Conservation (phyloP, 2,113 vertebrate species). For the Natator depressus region DNA sequence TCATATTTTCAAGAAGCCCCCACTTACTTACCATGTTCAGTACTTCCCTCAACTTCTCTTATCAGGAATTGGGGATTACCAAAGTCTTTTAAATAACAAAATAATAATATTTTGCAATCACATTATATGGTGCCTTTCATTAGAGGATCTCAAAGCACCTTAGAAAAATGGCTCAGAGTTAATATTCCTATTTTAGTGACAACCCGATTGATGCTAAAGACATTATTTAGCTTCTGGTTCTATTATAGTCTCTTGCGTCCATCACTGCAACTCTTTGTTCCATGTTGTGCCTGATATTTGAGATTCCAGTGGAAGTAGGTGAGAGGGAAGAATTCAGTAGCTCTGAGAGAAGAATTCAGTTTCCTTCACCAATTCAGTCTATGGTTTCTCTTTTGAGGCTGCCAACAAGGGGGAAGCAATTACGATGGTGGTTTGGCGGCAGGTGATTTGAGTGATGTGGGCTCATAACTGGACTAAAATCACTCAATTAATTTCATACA, state of each 20-base stretch:
- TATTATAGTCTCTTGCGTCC: neutral
- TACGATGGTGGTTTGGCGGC: neutral
- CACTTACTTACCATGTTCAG: neutral
- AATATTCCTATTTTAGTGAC: neutral
- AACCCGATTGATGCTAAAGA: neutral
- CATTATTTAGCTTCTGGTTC: neutral
- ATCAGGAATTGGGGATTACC: neutral
- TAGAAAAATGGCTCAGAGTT: neutral
- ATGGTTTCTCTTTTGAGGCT: neutral
- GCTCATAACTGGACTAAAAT: neutral
- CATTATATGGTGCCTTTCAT: neutral
- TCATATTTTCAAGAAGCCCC: rapidly evolving
- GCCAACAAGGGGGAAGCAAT: neutral
- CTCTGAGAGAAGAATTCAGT: neutral
- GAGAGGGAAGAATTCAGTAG: neutral
- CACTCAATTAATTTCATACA: neutral
- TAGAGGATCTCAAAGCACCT: neutral
- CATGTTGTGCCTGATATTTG: neutral
- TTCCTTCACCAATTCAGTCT: neutral
- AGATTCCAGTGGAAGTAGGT: neutral
- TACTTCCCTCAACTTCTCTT: neutral
- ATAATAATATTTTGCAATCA: neutral
- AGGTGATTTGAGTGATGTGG: neutral
- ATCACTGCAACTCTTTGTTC: neutral
- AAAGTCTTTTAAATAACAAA: neutral